Percentiles rank a stretch among this genome's conserved stretches.
phyloP scores from a whole-genome alignment of 1,140 invertebrate genomes.

The Diabrotica undecimpunctata region DNA sequence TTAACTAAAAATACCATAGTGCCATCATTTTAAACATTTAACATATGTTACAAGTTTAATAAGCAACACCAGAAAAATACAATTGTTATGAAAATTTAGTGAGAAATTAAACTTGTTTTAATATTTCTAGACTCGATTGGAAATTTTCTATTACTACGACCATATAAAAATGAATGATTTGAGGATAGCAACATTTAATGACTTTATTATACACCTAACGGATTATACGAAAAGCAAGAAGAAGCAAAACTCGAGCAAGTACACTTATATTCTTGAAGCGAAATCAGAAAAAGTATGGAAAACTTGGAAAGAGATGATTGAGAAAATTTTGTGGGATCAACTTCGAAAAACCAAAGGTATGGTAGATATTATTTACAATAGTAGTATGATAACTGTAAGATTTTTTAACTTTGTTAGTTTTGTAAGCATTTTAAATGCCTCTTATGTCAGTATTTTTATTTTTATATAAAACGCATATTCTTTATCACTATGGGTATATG shows the following conservation, averaged over 20 bases:
- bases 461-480: too few species aligned
- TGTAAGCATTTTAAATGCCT: too few species aligned
- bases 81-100: too few species aligned
- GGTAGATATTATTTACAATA: neutral
- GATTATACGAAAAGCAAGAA: slow-evolving; percentile 36
- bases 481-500: too few species aligned
- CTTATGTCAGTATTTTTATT: too few species aligned
- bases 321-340: slow-evolving; percentile 38
- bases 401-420: too few species aligned
- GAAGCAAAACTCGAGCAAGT: slow-evolving; percentile 21
- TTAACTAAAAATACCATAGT: too few species aligned
- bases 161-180: slow-evolving; percentile 38
- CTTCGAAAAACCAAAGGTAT: slow-evolving; percentile 36
- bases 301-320: slow-evolving; percentile 35
- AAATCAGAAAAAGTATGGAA: slow-evolving; percentile 33
- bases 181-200: slow-evolving; percentile 34
- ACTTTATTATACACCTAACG: slow-evolving; percentile 32
- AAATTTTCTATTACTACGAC: slow-evolving; percentile 31
- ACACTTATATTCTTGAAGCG: slow-evolving; percentile 35
- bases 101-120: neutral
- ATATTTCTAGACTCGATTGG: slow-evolving; percentile 32
- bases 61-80: too few species aligned
- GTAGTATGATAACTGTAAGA: too few species aligned
- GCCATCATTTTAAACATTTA: too few species aligned
- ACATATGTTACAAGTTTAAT: too few species aligned